Evolutionary conservation across 64 coral and sea anemone species (phyloP).

Genomic region (Porites lutea): DNA sequence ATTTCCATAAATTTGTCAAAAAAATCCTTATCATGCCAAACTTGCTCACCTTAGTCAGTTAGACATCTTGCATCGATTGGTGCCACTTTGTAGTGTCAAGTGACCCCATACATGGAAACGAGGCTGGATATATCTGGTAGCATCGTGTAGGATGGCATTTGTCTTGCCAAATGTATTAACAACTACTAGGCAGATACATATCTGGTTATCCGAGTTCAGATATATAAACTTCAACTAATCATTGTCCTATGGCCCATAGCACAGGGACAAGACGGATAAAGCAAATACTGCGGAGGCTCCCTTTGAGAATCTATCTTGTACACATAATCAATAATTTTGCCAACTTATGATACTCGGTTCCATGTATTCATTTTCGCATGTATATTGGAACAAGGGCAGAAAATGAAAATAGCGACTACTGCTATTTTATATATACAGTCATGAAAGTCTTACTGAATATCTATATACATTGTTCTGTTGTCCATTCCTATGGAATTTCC

Average conservation of each 20-base stretch:
- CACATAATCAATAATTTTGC: slow-evolving; percentile 41
- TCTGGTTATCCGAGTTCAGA: slow-evolving; percentile 23
- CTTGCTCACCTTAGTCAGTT: slow-evolving; percentile 66
- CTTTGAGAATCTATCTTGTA: too few species aligned
- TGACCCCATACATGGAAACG: slow-evolving; percentile 65
- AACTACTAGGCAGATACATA: slow-evolving; percentile 15
- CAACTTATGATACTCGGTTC: slow-evolving; percentile 32
- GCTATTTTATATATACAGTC: slow-evolving; percentile 75
- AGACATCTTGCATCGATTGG: slow-evolving; percentile 57
- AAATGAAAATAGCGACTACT: slow-evolving; percentile 73
- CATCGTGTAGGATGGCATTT: slow-evolving; percentile 62
- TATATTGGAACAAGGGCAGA: slow-evolving; percentile 67
- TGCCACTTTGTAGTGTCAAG: slow-evolving; percentile 62
- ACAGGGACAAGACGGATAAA: too few species aligned
- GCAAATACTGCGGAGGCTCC: too few species aligned
- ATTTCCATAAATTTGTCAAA: too few species aligned
- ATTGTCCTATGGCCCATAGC: too few species aligned
- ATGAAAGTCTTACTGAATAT: slow-evolving; percentile 76
- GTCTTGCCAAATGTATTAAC: slow-evolving; percentile 62
- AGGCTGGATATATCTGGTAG: slow-evolving; percentile 50
- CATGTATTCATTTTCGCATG: slow-evolving; percentile 63
- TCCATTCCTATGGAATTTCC: slow-evolving; percentile 16
- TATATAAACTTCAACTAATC: slow-evolving; percentile 14
- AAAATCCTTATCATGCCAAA: slow-evolving; percentile 74
- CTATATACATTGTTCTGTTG: slow-evolving; percentile 1